Percentiles rank a stretch among this genome's conserved stretches.
Evolutionary conservation across 2,797 vertebrate genomes (phyloP).

Genomic region (Hoplostethus atlanticus): DNA sequence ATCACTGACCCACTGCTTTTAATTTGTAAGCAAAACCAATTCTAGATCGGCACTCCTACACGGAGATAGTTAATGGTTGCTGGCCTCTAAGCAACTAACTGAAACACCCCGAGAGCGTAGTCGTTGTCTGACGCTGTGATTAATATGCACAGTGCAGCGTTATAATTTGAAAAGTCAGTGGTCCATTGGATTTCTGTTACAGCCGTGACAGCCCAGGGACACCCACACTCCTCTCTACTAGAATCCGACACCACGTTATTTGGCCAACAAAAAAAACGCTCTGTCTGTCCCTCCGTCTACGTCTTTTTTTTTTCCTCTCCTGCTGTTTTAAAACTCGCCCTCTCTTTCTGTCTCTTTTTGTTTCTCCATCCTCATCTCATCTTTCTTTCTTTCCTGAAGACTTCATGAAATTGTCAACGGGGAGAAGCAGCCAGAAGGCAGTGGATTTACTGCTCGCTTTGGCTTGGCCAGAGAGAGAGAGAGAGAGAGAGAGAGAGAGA

Average conservation of each 20-base stretch:
- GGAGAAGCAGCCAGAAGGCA: slow-evolving; percentile 49
- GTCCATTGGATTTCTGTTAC: slow-evolving; percentile 66
- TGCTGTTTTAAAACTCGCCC: slow-evolving; percentile 11
- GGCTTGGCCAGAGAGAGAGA: slow-evolving; percentile 8
- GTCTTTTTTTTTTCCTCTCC: slow-evolving; percentile 28
- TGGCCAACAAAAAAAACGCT: slow-evolving; percentile 48
- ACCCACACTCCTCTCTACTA: slow-evolving; percentile 49
- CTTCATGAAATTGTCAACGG: slow-evolving; percentile 61
- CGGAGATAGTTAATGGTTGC: slow-evolving; percentile 46
- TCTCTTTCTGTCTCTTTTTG: slow-evolving; percentile 13
- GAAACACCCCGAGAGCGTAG: slow-evolving; percentile 41
- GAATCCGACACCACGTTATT: slow-evolving; percentile 55
- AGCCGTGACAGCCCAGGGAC: slow-evolving; percentile 52
- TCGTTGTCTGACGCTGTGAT: slow-evolving; percentile 55
- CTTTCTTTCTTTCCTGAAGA: slow-evolving; percentile 24
- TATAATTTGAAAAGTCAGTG: slow-evolving; percentile 70
- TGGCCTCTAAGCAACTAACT: slow-evolving; percentile 34
- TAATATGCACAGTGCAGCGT: slow-evolving; percentile 54
- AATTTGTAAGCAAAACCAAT: slow-evolving; percentile 57
- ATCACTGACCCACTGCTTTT: slow-evolving; percentile 26
- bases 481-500: slow-evolving; percentile 31
- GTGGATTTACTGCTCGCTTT: slow-evolving; percentile 59
- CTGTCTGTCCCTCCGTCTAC: slow-evolving; percentile 26
- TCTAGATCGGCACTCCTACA: slow-evolving; percentile 52
- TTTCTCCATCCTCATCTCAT: not conserved